phyloP scores from a whole-genome alignment of 2,888 invertebrate species.

The Cetonia aurata region DNA sequence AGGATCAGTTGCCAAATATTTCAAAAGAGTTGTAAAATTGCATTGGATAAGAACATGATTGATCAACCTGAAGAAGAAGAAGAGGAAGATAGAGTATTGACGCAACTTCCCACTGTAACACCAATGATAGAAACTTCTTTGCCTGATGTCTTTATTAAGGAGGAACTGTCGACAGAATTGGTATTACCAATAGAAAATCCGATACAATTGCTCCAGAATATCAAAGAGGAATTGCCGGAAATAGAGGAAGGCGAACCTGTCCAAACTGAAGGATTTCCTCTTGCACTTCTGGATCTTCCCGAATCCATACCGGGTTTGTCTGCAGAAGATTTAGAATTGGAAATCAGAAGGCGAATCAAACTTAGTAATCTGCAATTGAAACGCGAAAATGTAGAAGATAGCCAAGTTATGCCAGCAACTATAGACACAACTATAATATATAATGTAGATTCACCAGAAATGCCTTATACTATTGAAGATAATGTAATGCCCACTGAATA shows the following conservation, averaged over 20 bases:
- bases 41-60: conserved; percentile 25
- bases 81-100: conserved; percentile 13
- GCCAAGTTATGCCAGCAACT: background rate
- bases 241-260: conserved; percentile 31
- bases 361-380: conserved; percentile 41
- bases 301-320: conserved; percentile 6
- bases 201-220: conserved; percentile 15
- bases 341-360: conserved; percentile 43
- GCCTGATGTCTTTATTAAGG: conserved; percentile 26
- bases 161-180: conserved; percentile 24
- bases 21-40: conserved; percentile 42
- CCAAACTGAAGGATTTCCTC: conserved; percentile 9
- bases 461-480: conserved; percentile 12
- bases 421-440: conserved; percentile 31
- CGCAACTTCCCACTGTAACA: conserved; percentile 10
- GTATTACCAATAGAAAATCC: background rate
- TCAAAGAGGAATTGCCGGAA: conserved; percentile 43
- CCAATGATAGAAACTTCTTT: conserved; percentile 2
- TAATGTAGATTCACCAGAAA: conserved; percentile 19
- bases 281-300: background rate
- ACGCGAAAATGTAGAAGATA: conserved; percentile 23
- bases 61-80: conserved; percentile 32
- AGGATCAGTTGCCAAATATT: conserved; percentile 45
- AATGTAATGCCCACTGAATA: background rate
- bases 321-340: conserved; percentile 37